phyloP scores from a whole-genome alignment of 2,888 invertebrate genomes.

The Xanthorhoe spadicearia region DNA sequence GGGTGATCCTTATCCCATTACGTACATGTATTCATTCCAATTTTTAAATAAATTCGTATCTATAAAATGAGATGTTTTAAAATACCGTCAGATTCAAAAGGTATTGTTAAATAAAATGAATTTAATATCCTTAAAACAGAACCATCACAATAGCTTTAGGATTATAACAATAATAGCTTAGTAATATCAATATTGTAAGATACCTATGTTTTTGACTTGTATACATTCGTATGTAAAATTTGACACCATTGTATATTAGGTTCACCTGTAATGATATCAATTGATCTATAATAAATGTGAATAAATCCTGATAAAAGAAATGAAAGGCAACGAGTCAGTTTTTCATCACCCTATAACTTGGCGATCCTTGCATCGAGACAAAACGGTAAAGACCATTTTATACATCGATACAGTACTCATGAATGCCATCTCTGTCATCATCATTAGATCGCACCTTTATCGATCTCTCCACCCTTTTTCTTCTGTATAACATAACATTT shows the following conservation, averaged over 20 bases:
- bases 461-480: conserved; percentile 79
- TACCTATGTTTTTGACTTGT: conserved; percentile 84
- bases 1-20: conserved; percentile 68
- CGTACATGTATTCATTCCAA: conserved; percentile 53
- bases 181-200: conserved; percentile 74
- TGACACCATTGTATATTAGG: conserved; percentile 77
- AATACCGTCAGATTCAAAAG: conserved; percentile 60
- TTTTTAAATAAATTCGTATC: conserved; percentile 54
- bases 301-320: conserved; percentile 77
- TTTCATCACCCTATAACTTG: conserved; percentile 72
- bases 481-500: conserved; percentile 65
- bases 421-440: conserved; percentile 84
- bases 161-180: conserved; percentile 81
- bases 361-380: conserved; percentile 80
- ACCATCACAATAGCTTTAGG: conserved; percentile 82
- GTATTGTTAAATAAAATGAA: conserved; percentile 53
- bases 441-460: conserved; percentile 79
- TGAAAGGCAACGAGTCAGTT: conserved; percentile 72
- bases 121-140: conserved; percentile 71
- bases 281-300: conserved; percentile 79
- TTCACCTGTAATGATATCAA: conserved; percentile 77
- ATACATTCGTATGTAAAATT: conserved; percentile 81
- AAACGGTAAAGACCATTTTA: conserved; percentile 83
- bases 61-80: conserved; percentile 54
- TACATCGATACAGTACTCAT: conserved; percentile 72